Base-by-base conservation (phyloP, 1,140 invertebrate species). In the Drosophila willistoni region DNA sequence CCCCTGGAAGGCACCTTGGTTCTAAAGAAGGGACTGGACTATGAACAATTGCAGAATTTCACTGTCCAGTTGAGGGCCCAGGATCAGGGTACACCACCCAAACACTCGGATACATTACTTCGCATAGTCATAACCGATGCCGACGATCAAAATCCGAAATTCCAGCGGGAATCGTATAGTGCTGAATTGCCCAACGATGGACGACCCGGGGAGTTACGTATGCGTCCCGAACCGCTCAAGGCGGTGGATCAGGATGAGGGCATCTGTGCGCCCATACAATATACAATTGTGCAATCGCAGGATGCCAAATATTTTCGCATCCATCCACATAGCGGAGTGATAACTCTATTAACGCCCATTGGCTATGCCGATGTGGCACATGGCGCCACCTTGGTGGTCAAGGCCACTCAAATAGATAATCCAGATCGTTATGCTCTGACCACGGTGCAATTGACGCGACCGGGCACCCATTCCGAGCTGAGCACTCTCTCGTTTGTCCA, bases 111-210 rank as follows among this genome's bases (percentile, higher is more conserved):
- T 69, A 97, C 97, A 1, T 93, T 94, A 22, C 93, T 98, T 9
- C 94, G 94, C 1, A 95, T 98, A 0, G 95, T 96, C 64, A 95
- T 98, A 3, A 94, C 97, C 5, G 97, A 98, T 92, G 97, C 97
- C 0, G 97, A 98, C 87, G 97, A 98, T 93, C 97, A 98, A 93
- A 98, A 98, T 93, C 97, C 97, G 3, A 94, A 93, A 62, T 98
- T 98, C 92, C 78, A 94, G 2, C 94, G 95, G 60, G 95, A 97
- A 44, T 94, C 96, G 75, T 98, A 98, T 90, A 94, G 94, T 22
- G 94, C 96, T 0, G 92, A 94, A 14, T 78, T 98, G 61, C 96
- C 96, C 0, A 94, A 39, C 3, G 91, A 92, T 68, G 91, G 90
- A 0, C 73, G 86, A 6, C 81, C 84, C 0, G 87, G 90, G 0